Evolutionary conservation across 1,140 invertebrate species (phyloP), one percentile per base, ranked within the genome.

Genomic region (Homalodisca vitripennis): DNA sequence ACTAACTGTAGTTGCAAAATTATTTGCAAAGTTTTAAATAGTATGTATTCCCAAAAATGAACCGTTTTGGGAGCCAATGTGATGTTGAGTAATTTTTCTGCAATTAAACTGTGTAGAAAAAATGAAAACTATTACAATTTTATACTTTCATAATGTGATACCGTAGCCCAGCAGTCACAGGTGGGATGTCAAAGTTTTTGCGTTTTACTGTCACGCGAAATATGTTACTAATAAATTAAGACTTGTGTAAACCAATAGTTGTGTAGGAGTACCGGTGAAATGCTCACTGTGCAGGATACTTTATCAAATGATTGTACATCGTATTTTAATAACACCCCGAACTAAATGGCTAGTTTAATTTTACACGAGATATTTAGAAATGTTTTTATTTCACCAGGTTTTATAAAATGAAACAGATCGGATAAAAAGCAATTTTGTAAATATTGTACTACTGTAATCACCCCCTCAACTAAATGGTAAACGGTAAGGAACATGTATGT

Each of bases 391-490:
- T 17, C 34, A 41, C 6, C 34, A 41, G 17, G 6, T 41, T 41
- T 10, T 41, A 41, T 41, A 41, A 41, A 41, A 41, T 10, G 34
- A 41, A 6, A 41, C 34, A 41, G 17, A 41, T 10, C 6, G 6
- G 34, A 10, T 41, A 24, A 60, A 60, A 60, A 60, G 26, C 55
- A 30, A 29, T 60, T 51, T 60, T 60, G 55, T 60, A 60, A 60
- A 66, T 66, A 66, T 47, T 66, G 41, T 66, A 66, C 46, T 66
- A 46, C 47, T 66, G 47, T 66, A 47, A 66, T 13, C 47, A 22
- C 47, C 63, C 63, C 63, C 31, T 1, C 24, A 66, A 66, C 22
- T 66, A 60, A 60, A 60, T 60, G 55, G 55, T 60, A 60, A 60
- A 60, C 26, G 10, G 34, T 51, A 51, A 51, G 48, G 22, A n/a